Conservation (phyloP, 2,113 vertebrate genomes). For the Mormyrus iriodes region DNA sequence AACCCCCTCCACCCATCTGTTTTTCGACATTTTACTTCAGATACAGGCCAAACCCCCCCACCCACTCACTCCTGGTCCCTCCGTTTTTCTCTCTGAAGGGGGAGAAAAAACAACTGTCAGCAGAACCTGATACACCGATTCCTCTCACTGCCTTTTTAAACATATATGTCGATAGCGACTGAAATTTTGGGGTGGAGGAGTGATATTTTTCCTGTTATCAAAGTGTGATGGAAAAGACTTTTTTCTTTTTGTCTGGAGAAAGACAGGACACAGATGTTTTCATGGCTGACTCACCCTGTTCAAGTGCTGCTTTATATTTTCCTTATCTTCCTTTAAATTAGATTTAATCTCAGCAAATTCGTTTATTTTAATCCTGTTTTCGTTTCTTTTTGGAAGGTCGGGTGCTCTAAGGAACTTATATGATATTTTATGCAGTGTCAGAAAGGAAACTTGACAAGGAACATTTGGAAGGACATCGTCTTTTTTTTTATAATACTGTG, state of each 20-base stretch:
- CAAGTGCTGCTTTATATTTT: background rate
- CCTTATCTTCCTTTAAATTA: background rate
- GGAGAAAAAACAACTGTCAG: conserved; percentile 12
- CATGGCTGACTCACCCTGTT: background rate
- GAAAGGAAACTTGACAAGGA: background rate
- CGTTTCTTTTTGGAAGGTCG: background rate
- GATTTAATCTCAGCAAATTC: background rate
- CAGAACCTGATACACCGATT: conserved; percentile 23
- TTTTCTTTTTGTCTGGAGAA: conserved; percentile 48
- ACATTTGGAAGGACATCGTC: background rate
- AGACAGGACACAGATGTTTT: background rate
- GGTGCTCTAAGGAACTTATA: background rate
- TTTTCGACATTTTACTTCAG: conserved; percentile 30
- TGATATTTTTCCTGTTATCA: conserved; percentile 37
- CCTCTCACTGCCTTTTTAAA: conserved; percentile 30
- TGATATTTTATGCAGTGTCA: background rate
- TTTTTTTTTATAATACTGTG: background rate
- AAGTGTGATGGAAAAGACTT: conserved; percentile 33
- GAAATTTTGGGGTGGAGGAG: conserved; percentile 2
- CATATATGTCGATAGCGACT: conserved; percentile 35
- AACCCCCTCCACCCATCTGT: conserved; percentile 38
- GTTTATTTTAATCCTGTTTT: background rate
- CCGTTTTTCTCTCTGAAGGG: background rate
- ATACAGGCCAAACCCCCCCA: background rate
- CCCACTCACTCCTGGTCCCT: background rate